Evolutionary conservation across 2,113 vertebrate genomes (phyloP).

Genomic region (Malaclemys terrapin): DNA sequence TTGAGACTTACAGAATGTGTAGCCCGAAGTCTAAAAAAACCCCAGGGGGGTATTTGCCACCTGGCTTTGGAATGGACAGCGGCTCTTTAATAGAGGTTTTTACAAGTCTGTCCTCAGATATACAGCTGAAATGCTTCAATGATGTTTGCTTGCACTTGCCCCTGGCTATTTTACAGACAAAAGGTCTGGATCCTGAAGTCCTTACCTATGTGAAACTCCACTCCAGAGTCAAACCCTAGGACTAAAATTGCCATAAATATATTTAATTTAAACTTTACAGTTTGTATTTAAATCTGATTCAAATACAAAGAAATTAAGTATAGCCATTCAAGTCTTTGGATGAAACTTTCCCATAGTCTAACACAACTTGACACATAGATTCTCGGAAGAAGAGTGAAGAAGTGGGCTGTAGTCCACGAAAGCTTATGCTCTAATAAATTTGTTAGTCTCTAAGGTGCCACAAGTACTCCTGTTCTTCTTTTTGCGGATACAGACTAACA

Average conservation of each 20-base stretch:
- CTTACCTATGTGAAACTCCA: background rate
- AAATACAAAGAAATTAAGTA: background rate
- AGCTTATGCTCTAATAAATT: no score
- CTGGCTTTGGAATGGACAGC: constrained; percentile 61
- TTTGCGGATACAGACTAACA: no score
- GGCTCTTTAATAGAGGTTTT: background rate
- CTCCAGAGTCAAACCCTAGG: background rate
- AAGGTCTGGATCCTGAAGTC: background rate
- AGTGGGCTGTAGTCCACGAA: no score
- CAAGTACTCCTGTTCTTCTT: no score
- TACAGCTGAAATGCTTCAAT: background rate
- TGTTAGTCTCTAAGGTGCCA: no score
- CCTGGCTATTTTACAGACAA: background rate
- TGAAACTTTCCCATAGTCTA: background rate
- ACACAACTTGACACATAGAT: background rate
- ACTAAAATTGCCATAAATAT: background rate
- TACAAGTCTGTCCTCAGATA: background rate
- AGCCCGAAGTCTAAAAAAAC: constrained; percentile 49
- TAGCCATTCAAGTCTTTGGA: background rate
- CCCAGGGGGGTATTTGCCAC: constrained; percentile 56
- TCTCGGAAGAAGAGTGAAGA: background rate
- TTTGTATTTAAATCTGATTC: background rate
- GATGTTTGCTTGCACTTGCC: background rate
- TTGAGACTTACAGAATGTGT: constrained; percentile 58
- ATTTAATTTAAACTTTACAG: background rate